Evolutionary conservation across 2,797 vertebrate species (phyloP).

Genomic region (Simalia tracyae): DNA sequence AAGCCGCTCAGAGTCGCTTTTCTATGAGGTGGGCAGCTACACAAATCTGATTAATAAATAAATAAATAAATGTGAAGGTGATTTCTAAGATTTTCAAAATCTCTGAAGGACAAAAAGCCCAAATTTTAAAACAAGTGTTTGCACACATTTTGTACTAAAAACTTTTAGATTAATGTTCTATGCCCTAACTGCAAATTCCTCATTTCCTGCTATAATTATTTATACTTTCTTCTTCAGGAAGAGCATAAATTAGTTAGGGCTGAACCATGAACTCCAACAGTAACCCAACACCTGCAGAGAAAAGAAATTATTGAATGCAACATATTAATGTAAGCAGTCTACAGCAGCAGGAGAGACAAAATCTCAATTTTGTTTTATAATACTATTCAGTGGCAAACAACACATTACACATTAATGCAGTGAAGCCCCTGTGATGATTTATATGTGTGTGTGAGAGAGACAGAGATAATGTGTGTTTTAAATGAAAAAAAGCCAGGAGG

Average conservation of each 20-base stretch:
- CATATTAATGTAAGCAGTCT: neutral
- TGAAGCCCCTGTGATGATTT: neutral
- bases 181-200: conserved; percentile 57
- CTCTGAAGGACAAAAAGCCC: neutral
- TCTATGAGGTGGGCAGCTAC: no score
- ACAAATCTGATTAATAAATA: no score
- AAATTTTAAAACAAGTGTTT: conserved; percentile 58
- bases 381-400: neutral
- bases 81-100: neutral
- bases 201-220: conserved; percentile 63
- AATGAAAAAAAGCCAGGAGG: neutral
- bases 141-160: conserved; percentile 61
- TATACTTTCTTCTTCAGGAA: conserved; percentile 55
- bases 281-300: conserved; percentile 27
- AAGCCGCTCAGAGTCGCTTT: no score
- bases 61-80: neutral
- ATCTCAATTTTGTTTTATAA: neutral
- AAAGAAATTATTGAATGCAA: conserved; percentile 29
- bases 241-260: conserved; percentile 46
- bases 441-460: neutral
- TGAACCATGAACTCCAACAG: conserved; percentile 52
- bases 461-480: neutral
- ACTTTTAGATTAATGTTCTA: conserved; percentile 60
- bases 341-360: neutral
- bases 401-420: neutral